Percentiles rank a stretch among this genome's conserved stretches.
Conservation (phyloP, 2,113 vertebrate species). For the Lasiurus cinereus region DNA sequence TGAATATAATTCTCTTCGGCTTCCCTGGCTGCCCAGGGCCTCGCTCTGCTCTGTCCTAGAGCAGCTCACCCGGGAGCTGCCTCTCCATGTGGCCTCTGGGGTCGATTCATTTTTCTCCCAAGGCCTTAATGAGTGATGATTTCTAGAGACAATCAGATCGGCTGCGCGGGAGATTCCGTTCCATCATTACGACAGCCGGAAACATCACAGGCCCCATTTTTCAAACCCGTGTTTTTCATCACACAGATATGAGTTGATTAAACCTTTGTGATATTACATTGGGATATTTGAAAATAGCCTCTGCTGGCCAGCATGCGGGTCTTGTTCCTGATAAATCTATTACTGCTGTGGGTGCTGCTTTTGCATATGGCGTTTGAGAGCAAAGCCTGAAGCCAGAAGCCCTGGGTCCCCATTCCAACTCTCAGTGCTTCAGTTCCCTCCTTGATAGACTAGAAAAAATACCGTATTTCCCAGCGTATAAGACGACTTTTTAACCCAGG, state of each 20-base stretch:
- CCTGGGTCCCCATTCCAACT: neutral
- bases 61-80: constrained; percentile 60
- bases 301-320: constrained; percentile 65
- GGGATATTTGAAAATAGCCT: constrained; percentile 82
- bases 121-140: constrained; percentile 83
- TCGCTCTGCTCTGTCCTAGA: constrained; percentile 56
- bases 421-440: constrained; percentile 42
- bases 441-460: neutral
- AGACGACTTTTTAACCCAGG: too few relatives aligned
- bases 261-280: constrained; percentile 81
- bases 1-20: constrained; percentile 77
- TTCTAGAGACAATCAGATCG: constrained; percentile 83
- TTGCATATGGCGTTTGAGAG: constrained; percentile 17
- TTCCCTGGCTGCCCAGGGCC: constrained; percentile 70
- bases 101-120: constrained; percentile 81
- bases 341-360: constrained; percentile 11
- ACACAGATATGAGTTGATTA: constrained; percentile 83
- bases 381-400: neutral
- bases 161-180: constrained; percentile 77
- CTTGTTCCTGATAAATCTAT: constrained; percentile 77
- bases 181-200: constrained; percentile 81
- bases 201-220: constrained; percentile 83
- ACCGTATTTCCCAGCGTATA: too few relatives aligned
- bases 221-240: constrained; percentile 83
- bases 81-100: constrained; percentile 80